Evolutionary conservation across 2,888 invertebrate species (phyloP), one percentile per base, ranked within the genome.

Genomic region (Podotricha telesiphe): DNA sequence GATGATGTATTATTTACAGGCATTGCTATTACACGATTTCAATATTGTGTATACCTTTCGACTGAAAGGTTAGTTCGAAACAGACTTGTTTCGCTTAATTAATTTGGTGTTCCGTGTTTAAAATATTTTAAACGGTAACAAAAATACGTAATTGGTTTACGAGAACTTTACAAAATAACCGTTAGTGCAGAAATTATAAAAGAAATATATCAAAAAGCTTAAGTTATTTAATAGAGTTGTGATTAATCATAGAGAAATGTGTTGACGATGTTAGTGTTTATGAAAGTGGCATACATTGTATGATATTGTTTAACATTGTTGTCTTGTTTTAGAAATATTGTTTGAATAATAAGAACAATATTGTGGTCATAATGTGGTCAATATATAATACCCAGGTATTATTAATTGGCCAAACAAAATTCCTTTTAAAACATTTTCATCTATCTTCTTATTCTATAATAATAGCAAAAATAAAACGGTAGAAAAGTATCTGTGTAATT

Each of bases 1-100:
- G 48, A 62, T 62, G 37, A 48, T 47, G 47, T 48, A 34, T 62
- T 48, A 50, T 62, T 48, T 15, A 10, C 37, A 34, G 8, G 19
- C 17, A 48, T 62, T 48, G 28, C 11, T 8, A 28, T 34, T 47
- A 13, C 22, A 37, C 34, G 19, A 37, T 62, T 47, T 48, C 19
- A 15, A 17, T 34, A 48, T 42, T 58, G 0, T 20, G n/a, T 48
- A 28, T 6, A 48, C 7, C 62, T 34, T 17, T 34, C 42, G n/a
- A n/a, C n/a, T n/a, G n/a, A n/a, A n/a, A n/a, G n/a, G n/a, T n/a
- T n/a, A n/a, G n/a, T n/a, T n/a, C n/a, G n/a, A n/a, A n/a, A n/a
- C n/a, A 42, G 34, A 48, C 34, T n/a, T 19, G 17, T 47, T 47
- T 8, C 13, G 28, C 8, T 34, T 19, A 48, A 48, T 62, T 19